These are phyloP conservation scores for Peromyscus aztecus DNA, from an alignment of 2,797 vertebrate species.

Conservation along the genomic window DNA sequence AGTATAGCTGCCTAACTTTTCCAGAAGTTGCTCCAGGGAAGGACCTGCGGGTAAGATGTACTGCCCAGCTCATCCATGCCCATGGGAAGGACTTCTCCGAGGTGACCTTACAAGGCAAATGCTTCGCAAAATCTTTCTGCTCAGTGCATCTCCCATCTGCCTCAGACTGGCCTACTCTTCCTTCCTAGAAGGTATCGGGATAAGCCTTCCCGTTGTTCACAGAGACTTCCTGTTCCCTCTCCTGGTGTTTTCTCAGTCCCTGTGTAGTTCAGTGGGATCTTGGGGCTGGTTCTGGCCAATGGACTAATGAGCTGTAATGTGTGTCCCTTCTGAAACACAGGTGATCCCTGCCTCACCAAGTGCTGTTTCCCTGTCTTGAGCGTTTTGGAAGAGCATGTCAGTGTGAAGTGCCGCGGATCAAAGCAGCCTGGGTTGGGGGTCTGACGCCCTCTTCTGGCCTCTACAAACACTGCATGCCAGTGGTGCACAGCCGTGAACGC, in stretches of 20 bases:
- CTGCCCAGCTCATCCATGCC: neutral
- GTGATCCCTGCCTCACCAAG: neutral
- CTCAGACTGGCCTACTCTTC: neutral
- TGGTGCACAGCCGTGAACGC: neutral
- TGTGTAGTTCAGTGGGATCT: neutral
- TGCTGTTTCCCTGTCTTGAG: neutral
- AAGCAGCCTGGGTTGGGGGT: neutral
- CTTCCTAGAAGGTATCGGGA: neutral
- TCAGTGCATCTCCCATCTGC: neutral
- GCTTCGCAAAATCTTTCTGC: neutral
- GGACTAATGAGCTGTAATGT: neutral
- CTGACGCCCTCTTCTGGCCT: neutral
- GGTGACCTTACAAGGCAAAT: neutral
- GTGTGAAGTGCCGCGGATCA: neutral
- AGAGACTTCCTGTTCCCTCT: neutral
- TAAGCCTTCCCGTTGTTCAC: neutral
- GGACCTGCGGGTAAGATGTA: neutral
- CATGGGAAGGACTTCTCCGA: neutral
- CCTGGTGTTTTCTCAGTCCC: neutral
- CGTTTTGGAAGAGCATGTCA: neutral
- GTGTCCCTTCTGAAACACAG: constrained; percentile 1
- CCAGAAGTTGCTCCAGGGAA: neutral
- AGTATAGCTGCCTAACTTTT: neutral
- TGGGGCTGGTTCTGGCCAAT: neutral
- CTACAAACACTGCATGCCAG: neutral